Evolutionary conservation across 92 coral and sea anemone species (phyloP), one percentile per base, ranked within the genome.

Genomic region (Porites evermanni): DNA sequence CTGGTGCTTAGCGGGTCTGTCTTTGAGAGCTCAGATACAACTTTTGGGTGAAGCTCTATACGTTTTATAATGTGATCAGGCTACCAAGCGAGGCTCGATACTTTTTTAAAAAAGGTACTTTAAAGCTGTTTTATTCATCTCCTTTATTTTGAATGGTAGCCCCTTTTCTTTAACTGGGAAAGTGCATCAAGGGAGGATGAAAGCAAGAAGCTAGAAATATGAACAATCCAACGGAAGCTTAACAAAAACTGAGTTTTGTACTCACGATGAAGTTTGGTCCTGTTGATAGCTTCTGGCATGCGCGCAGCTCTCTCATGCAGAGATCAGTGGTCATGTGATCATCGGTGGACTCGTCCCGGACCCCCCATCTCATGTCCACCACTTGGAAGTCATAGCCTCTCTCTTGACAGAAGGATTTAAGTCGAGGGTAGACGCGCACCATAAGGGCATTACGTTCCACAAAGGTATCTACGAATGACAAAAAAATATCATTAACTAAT

Each of bases 361-460:
- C 94, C 64, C 98, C 98, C 98, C 98, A 95, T 77, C 98, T 91
- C 98, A 95, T 95, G 88, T 95, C 98, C 64, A 95, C 98, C 70
- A 94, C 95, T 77, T 95, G 98, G 70, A 95, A 95, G 79, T 93
- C 96, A 80, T 88, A 95, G 44, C 98, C 96, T 81, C 90, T 89
- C 81, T 91, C 93, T 79, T 93, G 98, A 70, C 98, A 95, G 88
- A 82, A 95, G 86, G 84, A 86, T 80, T 95, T 95, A 77, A 95
- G 85, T 14, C 92, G 88, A 20, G 98, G 98, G 56, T 91, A 95
- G 44, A 93, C 91, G 8, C 87, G 89, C 82, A 91, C 96, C 98
- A 95, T 95, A 20, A 95, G 85, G 6, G 92, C 77, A 86, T 95
- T 95, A 21, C 98, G 96, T 68, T 95, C 98, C 67, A 88, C 92